A percentile compares a stretch with the other conserved stretches of the same genome.
These are phyloP conservation scores for Myioborus melanocephalus DNA, from an alignment of 2,797 vertebrate species.

Conservation along the genomic window DNA sequence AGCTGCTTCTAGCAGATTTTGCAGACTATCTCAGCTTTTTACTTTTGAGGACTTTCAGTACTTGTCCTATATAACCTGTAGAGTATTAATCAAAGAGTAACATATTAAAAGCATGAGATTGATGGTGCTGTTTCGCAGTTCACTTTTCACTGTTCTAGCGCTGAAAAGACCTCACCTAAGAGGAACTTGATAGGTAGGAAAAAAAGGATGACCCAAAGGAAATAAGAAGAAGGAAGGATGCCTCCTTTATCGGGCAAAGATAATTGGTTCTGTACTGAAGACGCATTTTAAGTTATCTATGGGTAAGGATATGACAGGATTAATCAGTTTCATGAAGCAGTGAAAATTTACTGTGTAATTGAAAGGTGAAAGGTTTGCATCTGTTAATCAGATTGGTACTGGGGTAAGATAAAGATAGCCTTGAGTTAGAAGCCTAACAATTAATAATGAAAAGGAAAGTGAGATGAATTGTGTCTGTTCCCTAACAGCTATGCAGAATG, in stretches of 20 bases:
- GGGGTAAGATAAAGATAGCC: neutral
- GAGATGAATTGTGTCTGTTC: neutral
- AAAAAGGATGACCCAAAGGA: neutral
- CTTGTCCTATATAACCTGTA: neutral
- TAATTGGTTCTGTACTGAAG: slow-evolving; percentile 9
- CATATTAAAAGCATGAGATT: neutral
- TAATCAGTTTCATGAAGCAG: slow-evolving; percentile 32
- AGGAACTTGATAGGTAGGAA: neutral
- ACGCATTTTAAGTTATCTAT: neutral
- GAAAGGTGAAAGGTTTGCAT: slow-evolving; percentile 37
- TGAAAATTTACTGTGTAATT: slow-evolving; percentile 21
- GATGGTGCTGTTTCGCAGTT: neutral
- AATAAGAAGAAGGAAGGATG: neutral
- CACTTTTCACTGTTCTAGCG: neutral
- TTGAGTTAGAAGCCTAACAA: neutral
- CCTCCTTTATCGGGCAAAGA: neutral
- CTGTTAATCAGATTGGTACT: neutral
- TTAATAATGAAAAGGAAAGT: neutral
- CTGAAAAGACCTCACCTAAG: neutral
- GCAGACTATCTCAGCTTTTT: neutral
- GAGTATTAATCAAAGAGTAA: neutral
- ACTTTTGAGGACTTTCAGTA: neutral
- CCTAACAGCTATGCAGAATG: neutral
- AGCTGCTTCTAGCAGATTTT: neutral
- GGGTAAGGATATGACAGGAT: neutral